Percentiles rank a stretch among this genome's conserved stretches.
Evolutionary conservation across 2,888 invertebrate genomes (phyloP).

Genomic region (Cheilosia soror): DNA sequence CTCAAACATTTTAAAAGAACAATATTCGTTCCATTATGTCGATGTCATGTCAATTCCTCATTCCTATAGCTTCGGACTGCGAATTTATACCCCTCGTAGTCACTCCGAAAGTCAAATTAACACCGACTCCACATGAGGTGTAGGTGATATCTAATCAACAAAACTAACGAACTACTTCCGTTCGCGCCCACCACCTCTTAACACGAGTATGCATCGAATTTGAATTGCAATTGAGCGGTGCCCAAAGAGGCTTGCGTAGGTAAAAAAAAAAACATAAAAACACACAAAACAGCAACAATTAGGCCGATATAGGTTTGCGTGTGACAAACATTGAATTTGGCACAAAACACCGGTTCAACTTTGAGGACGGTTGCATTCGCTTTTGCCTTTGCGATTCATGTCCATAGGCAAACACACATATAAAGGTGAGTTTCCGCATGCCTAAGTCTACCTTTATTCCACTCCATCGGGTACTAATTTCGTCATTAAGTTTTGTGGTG

Average conservation of each 20-base stretch:
- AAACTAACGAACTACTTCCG: conserved; percentile 29
- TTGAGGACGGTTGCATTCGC: conserved; percentile 6
- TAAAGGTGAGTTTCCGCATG: conserved; percentile 55
- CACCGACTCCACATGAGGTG: conserved; percentile 11
- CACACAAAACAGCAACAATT: conserved; percentile 52
- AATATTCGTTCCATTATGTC: conserved; percentile 3
- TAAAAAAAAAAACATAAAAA: conserved; percentile 5
- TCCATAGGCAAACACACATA: conserved; percentile 29
- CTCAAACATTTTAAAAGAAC: conserved; percentile 14
- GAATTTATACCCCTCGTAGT: neutral
- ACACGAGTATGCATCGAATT: conserved; percentile 20
- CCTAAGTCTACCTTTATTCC: conserved; percentile 54
- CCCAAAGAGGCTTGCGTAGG: neutral
- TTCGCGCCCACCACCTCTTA: neutral
- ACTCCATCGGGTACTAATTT: conserved; percentile 71
- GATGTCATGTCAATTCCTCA: conserved; percentile 10
- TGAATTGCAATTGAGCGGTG: conserved; percentile 14
- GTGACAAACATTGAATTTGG: conserved; percentile 65
- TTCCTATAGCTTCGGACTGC: conserved; percentile 5
- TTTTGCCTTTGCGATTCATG: conserved; percentile 36
- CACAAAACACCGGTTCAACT: conserved; percentile 42
- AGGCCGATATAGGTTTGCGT: conserved; percentile 65
- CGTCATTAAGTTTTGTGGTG: conserved; percentile 63
- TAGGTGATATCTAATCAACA: conserved; percentile 13
- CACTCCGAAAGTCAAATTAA: conserved; percentile 41